Evolutionary conservation across 2,888 invertebrate species (phyloP), one percentile per base, ranked within the genome.

Genomic region (Phasia obesa): DNA sequence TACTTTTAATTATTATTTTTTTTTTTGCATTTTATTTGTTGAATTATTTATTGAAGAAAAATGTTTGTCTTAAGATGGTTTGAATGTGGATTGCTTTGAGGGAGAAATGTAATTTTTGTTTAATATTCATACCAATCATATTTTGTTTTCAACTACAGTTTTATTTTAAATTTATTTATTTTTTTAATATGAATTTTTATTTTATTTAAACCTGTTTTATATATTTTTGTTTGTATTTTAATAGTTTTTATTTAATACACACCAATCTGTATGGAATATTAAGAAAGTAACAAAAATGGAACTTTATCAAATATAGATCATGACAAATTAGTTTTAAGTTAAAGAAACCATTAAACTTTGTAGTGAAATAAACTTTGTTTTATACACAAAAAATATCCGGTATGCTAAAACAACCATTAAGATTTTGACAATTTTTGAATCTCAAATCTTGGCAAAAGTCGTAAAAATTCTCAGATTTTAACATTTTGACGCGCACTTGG

Each of bases 21-120:
- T 84, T 55, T 64, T 31, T 65, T 53, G 13, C 49, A 84, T 55
- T 67, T 76, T 73, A 55, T 83, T 83, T 79, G 47, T 71, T 51
- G 78, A 79, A 81, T 65, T 79, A 27, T 6, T 5, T 27, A 79
- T 83, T 83, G 65, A 75, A 83, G 75, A 79, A 75, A 65, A 77
- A 69, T 47, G 75, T 78, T 57, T 23, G 13, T 53, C 55, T 64
- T 69, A 25, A 31, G 67, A 13, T 73, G 44, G 55, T 62, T 27
- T 74, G 53, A 38, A 51, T 59, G 53, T 25, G 38, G 60, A 38
- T 55, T 31, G 4, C 17, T 65, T 64, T 27, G 11, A 13, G 19
- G 62, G 25, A n/a, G n/a, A 47, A n/a, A 59, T 17, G 27, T 19
- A 19, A 3, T 57, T 21, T 27, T 44, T 47, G 31, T 60, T 53